Base-by-base conservation (phyloP, 1,140 invertebrate genomes). In the Diploscapter pachys region DNA sequence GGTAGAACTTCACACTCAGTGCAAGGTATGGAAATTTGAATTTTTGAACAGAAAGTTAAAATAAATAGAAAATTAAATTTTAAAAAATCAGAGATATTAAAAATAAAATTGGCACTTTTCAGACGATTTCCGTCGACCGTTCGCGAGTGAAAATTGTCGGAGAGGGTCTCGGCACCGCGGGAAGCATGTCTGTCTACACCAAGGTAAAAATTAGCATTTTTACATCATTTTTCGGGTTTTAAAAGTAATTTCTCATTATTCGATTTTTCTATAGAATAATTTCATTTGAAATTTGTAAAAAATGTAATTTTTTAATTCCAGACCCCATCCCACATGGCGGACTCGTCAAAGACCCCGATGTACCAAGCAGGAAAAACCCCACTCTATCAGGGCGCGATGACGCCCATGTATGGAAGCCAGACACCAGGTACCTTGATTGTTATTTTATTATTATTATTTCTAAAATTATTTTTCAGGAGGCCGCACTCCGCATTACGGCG, bases 1-100 rank as follows among this genome's bases (percentile, higher is more conserved):
- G 74, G 94, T 99, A 9, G 97, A 99, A 86, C 88, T 99, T 8
- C 96, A 99, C 84, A 92, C 95, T 4, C 93, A 92, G 11, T 98
- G 96, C 78, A 88, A 88, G 80, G 82, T 83, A 31, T 52, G 31
- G 0, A 31, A 1, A 31, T 31, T 31, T 31, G 0, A 1, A 31
- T 31, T 31, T 31, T 31, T 31, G 31, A 31, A 31, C 31, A 31
- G 31, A 31, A 31, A 31, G 1, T 31, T 31, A 5, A 66, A 31
- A 31, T 31, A 31, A 31, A 31, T 31, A 31, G 31, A 31, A 31
- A 31, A 31, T 31, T 31, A 31, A 31, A 31, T 31, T 83, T 86
- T 93, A 96, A 86, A 99, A 95, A 0, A 98, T 99, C 72, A 92
- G 91, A 63, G 80, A 80, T 6, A 69, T 61, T 5, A 57, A 59